Base-by-base conservation (phyloP, 2,888 invertebrate genomes). In the Synergus gifuensis region DNA sequence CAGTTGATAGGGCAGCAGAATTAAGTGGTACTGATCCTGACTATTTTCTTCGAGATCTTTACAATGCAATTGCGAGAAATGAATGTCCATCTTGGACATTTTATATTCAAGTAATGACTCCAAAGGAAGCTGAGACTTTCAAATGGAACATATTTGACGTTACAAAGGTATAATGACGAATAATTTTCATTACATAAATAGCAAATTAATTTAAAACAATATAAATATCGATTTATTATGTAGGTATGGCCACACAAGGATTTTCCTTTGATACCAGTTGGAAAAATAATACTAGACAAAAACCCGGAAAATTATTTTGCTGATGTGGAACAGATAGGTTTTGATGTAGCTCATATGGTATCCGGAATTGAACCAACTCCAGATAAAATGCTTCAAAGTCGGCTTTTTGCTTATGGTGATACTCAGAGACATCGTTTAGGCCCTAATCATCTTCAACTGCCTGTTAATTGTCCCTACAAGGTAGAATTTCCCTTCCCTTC, bases 301-400 rank as follows among this genome's bases (percentile, higher is more conserved):
- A 98, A 98, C 92, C 98, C 98, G 0, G 95, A 94, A 85, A 98
- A 98, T 92, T 98, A 98, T 92, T 98, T 98, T 91, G 95, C 96
- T 18, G 98, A 98, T 92, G 96, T 98, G 60, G 98, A 98, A 92
- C 98, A 98, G 91, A 94, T 96, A 81, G 98, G 98, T 2, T 98
- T 98, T 93, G 96, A 96, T 86, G 98, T 98, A 0, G 95, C 97
- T 0, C 96, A 98, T 91, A 90, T 98, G 93, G 95, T 97, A 44
- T 98, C 98, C 9, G 98, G 98, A 18, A 97, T 98, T 86, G 98
- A 98, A 91, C 94, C 98, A 0, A 97, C 97, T 42, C 97, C 97
- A 0, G 98, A 98, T 91, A 98, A 97, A 93, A 96, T 98, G 96
- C 94, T 98, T 85, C 95, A 96, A 90, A 97, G 96, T 1, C 95